These are phyloP conservation scores for Epistrophe eligans DNA, from an alignment of 2,888 invertebrate genomes.

Conservation along the genomic window DNA sequence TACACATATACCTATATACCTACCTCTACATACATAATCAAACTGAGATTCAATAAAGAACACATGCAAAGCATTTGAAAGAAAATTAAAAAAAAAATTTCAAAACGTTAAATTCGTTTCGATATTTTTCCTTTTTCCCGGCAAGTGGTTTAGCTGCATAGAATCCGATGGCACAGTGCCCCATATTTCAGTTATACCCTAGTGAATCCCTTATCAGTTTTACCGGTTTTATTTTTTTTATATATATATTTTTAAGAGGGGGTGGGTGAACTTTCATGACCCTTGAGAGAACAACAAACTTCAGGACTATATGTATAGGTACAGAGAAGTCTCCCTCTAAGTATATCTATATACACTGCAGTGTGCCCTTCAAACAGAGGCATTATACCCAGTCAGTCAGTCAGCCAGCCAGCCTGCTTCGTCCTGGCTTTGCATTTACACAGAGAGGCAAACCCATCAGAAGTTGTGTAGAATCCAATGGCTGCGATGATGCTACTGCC, in stretches of 20 bases:
- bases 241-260: constrained; percentile 7
- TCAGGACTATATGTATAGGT: constrained; percentile 41
- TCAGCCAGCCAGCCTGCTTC: constrained; percentile 2
- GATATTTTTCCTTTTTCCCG: constrained; percentile 23
- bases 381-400: neutral
- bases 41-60: constrained; percentile 23
- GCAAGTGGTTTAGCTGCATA: constrained; percentile 19
- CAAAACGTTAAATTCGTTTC: constrained; percentile 50
- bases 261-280: constrained; percentile 63
- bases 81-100: constrained; percentile 11
- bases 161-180: constrained; percentile 66
- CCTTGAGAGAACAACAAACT: constrained; percentile 76
- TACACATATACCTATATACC: neutral
- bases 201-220: constrained; percentile 61
- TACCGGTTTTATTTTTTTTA: constrained; percentile 33
- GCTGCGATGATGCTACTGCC: constrained; percentile 51
- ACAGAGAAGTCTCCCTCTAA: constrained; percentile 34
- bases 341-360: neutral
- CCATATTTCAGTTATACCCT: constrained; percentile 60
- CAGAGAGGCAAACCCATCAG: constrained; percentile 18
- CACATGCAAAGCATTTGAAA: constrained; percentile 18
- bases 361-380: constrained; percentile 35
- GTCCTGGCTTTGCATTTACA: constrained; percentile 62
- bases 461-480: constrained; percentile 60
- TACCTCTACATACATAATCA: constrained; percentile 5